Evolutionary conservation across 37 sponge, comb jelly and placozoan species (phyloP), one percentile per base, ranked within the genome.

Genomic region (Aphrocallistes beatrix): DNA sequence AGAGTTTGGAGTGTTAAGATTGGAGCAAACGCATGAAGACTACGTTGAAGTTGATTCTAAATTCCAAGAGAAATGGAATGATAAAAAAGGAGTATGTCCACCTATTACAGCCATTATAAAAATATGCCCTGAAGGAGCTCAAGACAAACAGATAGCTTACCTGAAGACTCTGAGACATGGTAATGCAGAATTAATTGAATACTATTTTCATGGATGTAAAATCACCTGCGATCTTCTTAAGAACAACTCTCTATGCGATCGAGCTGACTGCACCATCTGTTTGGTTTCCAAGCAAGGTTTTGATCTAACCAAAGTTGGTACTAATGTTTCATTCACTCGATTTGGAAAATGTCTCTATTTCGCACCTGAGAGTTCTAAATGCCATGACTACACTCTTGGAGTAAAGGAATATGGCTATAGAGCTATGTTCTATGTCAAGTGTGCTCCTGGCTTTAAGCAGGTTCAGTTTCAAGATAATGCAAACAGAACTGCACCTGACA

Each of bases 311-410:
- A 51, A 38, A 21, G 87, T 90, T 10, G 86, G 87, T 0, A 82
- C 37, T 32, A 85, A 91, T 45, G 85, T 89, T 10, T 0, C 81
- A 0, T 91, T 90, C 37, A 86, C 85, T 36, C 81, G 91, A 32
- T 91, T 91, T 86, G 94, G 94, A 45, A 47, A 86, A n/a, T 91
- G 91, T 25, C 91, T 93, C 50, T 93, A 93, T 81, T 49, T 93
- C 23, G 91, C 94, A n/a, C 89, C 89, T 0, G 88, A 93, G 32
- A 90, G 91, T 36, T 91, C 91, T 30, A 91, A 91, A 39, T 90
- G 91, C 38, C 94, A 93, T 38, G 89, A 91, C 69, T 93, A 93
- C 84, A 93, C 94, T n/a, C 81, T 82, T 37, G 91, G 94, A 0
- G n/a, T 34, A 32, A 0, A 17, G 39, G 38, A 49, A 38, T 60